Evolutionary conservation across 2,888 invertebrate genomes (phyloP).

Genomic region (Noctua fimbriata): DNA sequence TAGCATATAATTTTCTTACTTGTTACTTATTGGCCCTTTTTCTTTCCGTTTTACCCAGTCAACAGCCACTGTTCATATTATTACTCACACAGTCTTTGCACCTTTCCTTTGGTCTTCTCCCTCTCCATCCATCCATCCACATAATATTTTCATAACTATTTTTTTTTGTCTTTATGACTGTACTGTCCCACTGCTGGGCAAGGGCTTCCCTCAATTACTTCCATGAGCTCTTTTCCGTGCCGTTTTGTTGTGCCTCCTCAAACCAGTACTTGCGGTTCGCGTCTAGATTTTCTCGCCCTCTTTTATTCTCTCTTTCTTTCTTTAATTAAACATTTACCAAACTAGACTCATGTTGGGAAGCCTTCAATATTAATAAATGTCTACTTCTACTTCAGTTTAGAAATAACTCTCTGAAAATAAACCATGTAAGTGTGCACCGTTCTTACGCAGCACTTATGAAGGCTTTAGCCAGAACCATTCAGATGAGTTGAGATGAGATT

Average conservation of each 20-base stretch:
- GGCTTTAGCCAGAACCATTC: slow-evolving; percentile 33
- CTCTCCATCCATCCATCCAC: neutral
- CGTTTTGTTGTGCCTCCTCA: too few relatives aligned
- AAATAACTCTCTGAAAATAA: neutral
- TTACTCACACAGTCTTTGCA: neutral
- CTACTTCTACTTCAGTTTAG: neutral
- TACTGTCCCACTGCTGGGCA: too few relatives aligned
- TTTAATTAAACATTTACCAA: neutral
- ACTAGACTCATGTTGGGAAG: neutral
- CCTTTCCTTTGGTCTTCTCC: neutral
- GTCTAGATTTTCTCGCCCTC: too few relatives aligned
- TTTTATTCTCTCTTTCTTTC: too few relatives aligned
- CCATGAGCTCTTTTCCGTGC: too few relatives aligned
- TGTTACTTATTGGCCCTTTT: neutral
- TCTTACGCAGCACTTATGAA: slow-evolving; percentile 34
- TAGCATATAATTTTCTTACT: neutral
- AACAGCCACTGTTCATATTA: neutral
- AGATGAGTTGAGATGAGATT: slow-evolving; percentile 53
- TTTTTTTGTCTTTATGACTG: neutral
- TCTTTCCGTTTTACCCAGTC: neutral
- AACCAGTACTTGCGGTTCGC: too few relatives aligned
- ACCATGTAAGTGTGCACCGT: neutral
- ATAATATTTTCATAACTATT: neutral
- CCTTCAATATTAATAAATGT: neutral
- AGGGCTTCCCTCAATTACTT: too few relatives aligned